Evolutionary conservation across 2,888 invertebrate genomes (phyloP).

Genomic region (Cataglyphis livida): DNA sequence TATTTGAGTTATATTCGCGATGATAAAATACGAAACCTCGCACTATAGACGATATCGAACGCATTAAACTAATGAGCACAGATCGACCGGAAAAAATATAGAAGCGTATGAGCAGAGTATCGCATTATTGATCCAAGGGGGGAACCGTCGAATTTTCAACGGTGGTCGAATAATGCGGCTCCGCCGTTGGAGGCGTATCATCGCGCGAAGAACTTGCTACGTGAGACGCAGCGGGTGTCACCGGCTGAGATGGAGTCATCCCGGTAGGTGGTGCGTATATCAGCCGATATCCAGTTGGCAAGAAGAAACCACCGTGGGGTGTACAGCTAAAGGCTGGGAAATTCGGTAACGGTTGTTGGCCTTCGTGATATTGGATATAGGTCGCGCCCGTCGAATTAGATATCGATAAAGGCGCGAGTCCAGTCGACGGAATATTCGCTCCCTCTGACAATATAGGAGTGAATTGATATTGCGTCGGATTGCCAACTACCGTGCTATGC

Average conservation of each 20-base stretch:
- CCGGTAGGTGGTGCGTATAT: conserved; percentile 81
- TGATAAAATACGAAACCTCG: conserved; percentile 62
- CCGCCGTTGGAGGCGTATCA: conserved; percentile 82
- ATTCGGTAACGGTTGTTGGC: conserved; percentile 77
- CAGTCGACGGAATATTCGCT: conserved; percentile 69
- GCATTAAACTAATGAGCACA: conserved; percentile 69
- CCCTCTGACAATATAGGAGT: conserved; percentile 78
- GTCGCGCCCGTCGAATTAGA: conserved; percentile 62
- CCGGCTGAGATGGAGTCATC: conserved; percentile 81
- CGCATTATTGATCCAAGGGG: conserved; percentile 73
- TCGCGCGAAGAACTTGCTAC: conserved; percentile 81
- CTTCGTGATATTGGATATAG: conserved; percentile 80
- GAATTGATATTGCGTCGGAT: conserved; percentile 79
- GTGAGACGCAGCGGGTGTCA: conserved; percentile 83
- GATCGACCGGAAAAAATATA: conserved; percentile 66
- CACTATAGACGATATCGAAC: conserved; percentile 58
- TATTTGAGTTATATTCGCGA: conserved; percentile 65
- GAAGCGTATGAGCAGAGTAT: conserved; percentile 60
- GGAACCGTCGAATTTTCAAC: conserved; percentile 61
- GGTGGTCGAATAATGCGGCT: conserved; percentile 63
- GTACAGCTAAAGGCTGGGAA: conserved; percentile 82
- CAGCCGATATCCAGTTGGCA: conserved; percentile 83
- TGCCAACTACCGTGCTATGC: conserved; percentile 68
- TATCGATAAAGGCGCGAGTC: conserved; percentile 75
- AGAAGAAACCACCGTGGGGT: conserved; percentile 82